These are phyloP conservation scores for Heliconius eleuchia DNA, from an alignment of 1,140 invertebrate species.

Conservation along the genomic window DNA sequence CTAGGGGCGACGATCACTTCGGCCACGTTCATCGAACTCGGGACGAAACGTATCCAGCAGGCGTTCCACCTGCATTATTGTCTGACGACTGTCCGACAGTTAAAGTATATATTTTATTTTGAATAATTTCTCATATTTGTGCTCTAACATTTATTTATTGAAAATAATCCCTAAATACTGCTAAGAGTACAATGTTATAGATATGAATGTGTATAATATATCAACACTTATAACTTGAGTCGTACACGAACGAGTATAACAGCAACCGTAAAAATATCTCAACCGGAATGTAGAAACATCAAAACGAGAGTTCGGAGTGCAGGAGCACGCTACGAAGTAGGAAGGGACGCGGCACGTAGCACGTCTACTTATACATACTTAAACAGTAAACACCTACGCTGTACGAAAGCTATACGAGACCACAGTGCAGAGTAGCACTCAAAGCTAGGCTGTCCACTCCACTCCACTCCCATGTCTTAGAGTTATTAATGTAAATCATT, in stretches of 20 bases:
- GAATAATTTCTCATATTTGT: conserved; percentile 20
- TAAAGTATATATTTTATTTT: conserved; percentile 18
- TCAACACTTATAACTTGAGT: conserved; percentile 2
- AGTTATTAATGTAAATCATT: not conserved
- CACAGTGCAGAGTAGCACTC: not conserved
- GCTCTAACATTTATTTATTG: conserved; percentile 22
- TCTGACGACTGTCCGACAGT: not conserved
- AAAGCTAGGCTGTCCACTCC: not conserved
- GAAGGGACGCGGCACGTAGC: not conserved
- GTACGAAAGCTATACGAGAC: not conserved
- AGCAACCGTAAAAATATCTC: conserved; percentile 24
- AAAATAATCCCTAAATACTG: conserved; percentile 15
- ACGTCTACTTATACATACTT: not conserved
- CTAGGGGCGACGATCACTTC: not conserved
- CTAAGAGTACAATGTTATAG: not conserved
- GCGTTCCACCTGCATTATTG: not conserved
- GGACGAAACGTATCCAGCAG: not conserved
- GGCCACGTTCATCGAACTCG: not conserved
- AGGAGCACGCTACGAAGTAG: not conserved
- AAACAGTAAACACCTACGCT: too few relatives aligned
- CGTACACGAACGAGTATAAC: not conserved
- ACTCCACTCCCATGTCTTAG: not conserved
- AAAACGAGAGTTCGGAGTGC: conserved; percentile 10
- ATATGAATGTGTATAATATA: conserved; percentile 3
- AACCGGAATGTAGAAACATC: conserved; percentile 22